Evolutionary conservation across 2,888 invertebrate genomes (phyloP).

Genomic region (Brenthis ino): DNA sequence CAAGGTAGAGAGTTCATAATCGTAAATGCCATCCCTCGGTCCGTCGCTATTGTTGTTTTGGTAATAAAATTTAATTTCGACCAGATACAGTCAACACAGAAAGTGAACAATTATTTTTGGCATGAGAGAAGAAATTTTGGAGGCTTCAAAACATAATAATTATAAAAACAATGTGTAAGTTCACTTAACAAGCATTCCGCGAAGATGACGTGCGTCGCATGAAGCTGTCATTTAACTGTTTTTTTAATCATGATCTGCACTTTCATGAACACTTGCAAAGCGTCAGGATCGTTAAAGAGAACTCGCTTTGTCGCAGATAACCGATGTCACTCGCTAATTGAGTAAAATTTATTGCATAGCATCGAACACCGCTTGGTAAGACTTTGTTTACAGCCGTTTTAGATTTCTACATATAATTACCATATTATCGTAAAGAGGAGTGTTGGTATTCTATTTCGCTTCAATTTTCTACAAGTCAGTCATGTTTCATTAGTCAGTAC

Average conservation of each 20-base stretch:
- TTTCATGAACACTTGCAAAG: slow-evolving; percentile 41
- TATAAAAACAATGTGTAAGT: neutral
- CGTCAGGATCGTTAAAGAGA: slow-evolving; percentile 55
- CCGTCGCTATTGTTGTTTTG: slow-evolving; percentile 40
- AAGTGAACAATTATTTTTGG: neutral
- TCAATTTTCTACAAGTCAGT: neutral
- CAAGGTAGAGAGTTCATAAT: slow-evolving; percentile 53
- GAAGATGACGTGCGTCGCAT: slow-evolving; percentile 26
- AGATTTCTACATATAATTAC: slow-evolving; percentile 27
- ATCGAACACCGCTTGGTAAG: slow-evolving; percentile 6
- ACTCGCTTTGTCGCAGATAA: slow-evolving; percentile 69
- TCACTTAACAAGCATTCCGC: slow-evolving; percentile 19
- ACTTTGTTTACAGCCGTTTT: slow-evolving; percentile 28
- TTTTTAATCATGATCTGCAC: slow-evolving; percentile 37
- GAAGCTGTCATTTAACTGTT: slow-evolving; percentile 30
- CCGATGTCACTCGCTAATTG: slow-evolving; percentile 68
- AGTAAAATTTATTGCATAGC: slow-evolving; percentile 69
- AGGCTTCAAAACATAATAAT: no score
- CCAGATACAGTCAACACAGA: slow-evolving; percentile 23
- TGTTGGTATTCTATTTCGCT: slow-evolving; percentile 17
- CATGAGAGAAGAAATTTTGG: neutral
- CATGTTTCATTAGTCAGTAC: neutral
- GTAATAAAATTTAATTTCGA: slow-evolving; percentile 36
- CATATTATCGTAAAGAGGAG: slow-evolving; percentile 17
- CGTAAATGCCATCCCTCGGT: slow-evolving; percentile 68